Base-by-base conservation (phyloP, 2,888 invertebrate species). In the Chymomyza amoena region DNA sequence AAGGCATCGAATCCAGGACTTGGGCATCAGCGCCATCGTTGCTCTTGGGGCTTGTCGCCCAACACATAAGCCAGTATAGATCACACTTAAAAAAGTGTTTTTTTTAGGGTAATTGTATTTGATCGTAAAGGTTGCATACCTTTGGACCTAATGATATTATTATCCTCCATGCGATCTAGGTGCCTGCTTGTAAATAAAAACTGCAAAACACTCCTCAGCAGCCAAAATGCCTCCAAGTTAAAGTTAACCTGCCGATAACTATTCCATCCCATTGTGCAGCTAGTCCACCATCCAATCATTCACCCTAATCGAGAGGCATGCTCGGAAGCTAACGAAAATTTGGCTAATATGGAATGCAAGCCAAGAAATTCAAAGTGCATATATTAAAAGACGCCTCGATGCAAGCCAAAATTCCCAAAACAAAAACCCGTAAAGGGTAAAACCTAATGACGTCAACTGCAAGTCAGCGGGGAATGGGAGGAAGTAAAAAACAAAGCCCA, bases 391-490 rank as follows among this genome's bases (percentile, higher is more conserved):
- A 64, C 64, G 39, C 13, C 10, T 13, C 10, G 39, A 13, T 45
- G 10, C 39, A 45, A 45, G 36, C 9, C 1, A 4, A 45, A 45
- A 13, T 45, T 45, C 39, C 39, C 13, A 0, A 13, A 45, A 4
- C 13, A 10, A 45, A 45, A 61, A 2, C 28, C 9, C 10, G n/a
- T 51, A 18, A 10, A 18, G 51, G 25, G 70, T 69, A 71, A 88
- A 84, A 88, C 88, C 77, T 88, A 88, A 84, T 88, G 88, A 85
- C 87, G 84, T 87, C 85, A 84, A 73, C 87, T 82, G 76, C 80
- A 84, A 87, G 82, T 88, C 79, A 81, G 80, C 73, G 5, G 32
- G 52, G 6, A n/a, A 15, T 25, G 15, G 5, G 25, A 39, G 20
- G 50, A 18, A 61, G 20, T 4, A n/a, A 59, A 59, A 20, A 25